Base-by-base conservation (phyloP, 2,888 invertebrate species). In the Hermaeophaga mercurialis region DNA sequence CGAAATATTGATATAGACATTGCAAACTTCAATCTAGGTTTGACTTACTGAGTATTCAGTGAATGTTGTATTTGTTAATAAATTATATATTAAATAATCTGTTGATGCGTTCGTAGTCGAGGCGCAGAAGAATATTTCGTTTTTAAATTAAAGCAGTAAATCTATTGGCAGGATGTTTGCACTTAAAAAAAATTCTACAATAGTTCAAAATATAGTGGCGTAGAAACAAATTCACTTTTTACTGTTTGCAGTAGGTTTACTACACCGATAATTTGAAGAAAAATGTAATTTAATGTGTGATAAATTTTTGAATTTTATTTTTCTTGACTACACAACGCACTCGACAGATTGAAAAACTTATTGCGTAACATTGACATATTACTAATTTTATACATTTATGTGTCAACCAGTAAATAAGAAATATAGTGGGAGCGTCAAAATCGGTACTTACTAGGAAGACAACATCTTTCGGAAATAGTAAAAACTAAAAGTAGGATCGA, bases 51-150 rank as follows among this genome's bases (percentile, higher is more conserved):
- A 54, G 17, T 54, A 39, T 74, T 74, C 72, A 73, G 72, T 76
- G 73, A 76, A 76, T 76, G 75, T 76, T 76, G 76, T 74, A 73
- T 75, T 76, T 75, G 75, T 76, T 75, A 73, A 75, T 75, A 74
- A 75, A 74, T 73, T 74, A 74, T 74, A 74, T 73, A 75, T 12
- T 41, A 43, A 75, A 75, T 75, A 73, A 44, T 72, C 56, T 56
- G 31, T 46, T 68, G 69, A 70, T 66, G 66, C 65, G 66, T 68
- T 61, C 64, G 61, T 67, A 63, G 68, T 67, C 68, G 66, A 68
- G 43, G 14, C 19, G 43, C 26, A 14, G 2, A 43, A 24, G 14
- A 11, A 24, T 43, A 24, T 24, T 43, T 24, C 39, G 9, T 43
- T 43, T 26, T 43, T 15, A 24, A 43, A 24, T 43, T 4, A 24